Evolutionary conservation across 1,140 invertebrate species (phyloP).

Genomic region (Tetragonula clypearis): DNA sequence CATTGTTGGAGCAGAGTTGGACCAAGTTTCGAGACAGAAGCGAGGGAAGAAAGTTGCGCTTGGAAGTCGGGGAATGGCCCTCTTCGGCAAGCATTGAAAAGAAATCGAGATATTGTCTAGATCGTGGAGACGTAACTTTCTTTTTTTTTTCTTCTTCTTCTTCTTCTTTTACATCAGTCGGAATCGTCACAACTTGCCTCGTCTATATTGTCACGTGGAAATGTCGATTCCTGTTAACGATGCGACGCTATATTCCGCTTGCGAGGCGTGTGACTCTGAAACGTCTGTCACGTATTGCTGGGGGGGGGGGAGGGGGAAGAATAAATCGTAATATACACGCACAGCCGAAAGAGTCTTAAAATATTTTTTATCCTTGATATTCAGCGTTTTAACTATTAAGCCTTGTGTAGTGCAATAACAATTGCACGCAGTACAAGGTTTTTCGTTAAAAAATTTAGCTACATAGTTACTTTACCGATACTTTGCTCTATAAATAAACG

Average conservation of each 20-base stretch:
- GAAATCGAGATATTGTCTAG: constrained; percentile 22
- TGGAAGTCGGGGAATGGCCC: constrained; percentile 22
- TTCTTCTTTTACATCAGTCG: neutral
- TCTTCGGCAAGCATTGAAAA: neutral
- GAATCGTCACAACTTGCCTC: neutral
- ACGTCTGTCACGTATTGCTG: neutral
- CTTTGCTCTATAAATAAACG: no score
- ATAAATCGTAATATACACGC: neutral
- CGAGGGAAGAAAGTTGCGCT: constrained; percentile 42
- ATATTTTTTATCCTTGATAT: no score
- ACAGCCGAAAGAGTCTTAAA: no score
- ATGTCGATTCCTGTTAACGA: neutral
- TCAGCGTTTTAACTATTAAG: no score
- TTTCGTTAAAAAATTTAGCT: no score
- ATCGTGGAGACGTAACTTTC: neutral
- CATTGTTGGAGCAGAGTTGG: constrained; percentile 42
- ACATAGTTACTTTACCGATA: no score
- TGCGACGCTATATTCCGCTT: neutral
- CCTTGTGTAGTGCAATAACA: no score
- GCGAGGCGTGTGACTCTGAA: neutral
- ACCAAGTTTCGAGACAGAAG: constrained; percentile 44
- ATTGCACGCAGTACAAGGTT: no score
- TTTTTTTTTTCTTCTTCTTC: neutral
- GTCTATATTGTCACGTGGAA: no score
- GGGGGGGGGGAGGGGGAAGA: neutral